These are phyloP conservation scores for Sturmia bella DNA, from an alignment of 2,888 invertebrate species.

Conservation along the genomic window DNA sequence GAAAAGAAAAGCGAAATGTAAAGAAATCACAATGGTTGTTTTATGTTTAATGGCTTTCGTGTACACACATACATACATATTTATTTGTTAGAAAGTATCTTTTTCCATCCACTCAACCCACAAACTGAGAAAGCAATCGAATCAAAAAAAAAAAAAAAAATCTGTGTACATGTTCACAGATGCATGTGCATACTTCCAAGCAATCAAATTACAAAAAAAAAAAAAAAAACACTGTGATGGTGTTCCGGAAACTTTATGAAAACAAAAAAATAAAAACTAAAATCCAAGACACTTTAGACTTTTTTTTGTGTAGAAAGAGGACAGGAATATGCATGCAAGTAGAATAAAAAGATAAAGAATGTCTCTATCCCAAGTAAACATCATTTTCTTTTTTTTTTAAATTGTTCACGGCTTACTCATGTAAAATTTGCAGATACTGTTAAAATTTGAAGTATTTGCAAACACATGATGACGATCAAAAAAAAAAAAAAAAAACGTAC, in stretches of 20 bases:
- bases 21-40: conserved; percentile 43
- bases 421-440: conserved; percentile 1
- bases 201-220: background rate
- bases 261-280: conserved; percentile 25
- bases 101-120: conserved; percentile 21
- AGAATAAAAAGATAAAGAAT: conserved; percentile 8
- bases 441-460: background rate
- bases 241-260: background rate
- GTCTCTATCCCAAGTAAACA: conserved; percentile 21
- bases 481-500: background rate
- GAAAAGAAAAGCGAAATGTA: conserved; percentile 48
- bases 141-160: background rate
- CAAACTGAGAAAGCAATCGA: conserved; percentile 1
- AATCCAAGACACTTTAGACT: conserved; percentile 43
- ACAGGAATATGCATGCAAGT: background rate
- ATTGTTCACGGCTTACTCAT: conserved; percentile 39
- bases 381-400: too few relatives aligned
- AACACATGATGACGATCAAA: conserved; percentile 10
- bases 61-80: too few relatives aligned
- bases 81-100: conserved; percentile 4
- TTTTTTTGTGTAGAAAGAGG: background rate
- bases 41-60: conserved; percentile 31
- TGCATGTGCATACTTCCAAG: too few relatives aligned
- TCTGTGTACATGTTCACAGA: too few relatives aligned
- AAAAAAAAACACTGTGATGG: background rate